Evolutionary conservation across 2,797 vertebrate genomes (phyloP), one percentile per base, ranked within the genome.

Genomic region (Taenioides sp.): DNA sequence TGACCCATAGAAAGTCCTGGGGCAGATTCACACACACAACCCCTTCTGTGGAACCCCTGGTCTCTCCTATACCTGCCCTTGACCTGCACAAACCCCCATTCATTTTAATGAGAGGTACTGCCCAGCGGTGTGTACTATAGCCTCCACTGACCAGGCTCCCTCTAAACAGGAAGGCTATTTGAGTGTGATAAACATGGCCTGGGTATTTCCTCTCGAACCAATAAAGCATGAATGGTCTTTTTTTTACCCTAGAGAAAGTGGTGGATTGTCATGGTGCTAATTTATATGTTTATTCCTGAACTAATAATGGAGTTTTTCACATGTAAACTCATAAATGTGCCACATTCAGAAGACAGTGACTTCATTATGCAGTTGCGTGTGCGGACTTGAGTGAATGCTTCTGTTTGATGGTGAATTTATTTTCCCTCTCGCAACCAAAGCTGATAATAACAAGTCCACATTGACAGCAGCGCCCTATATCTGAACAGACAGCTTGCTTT

Each of bases 61-160:
- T 87, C 86, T 89, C 78, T 40, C 31, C 78, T 74, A 79, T 87
- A 88, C 72, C 83, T 82, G 79, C 72, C 84, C 85, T 80, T 90
- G 89, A 92, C 86, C 84, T 78, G 82, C 87, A 91, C 86, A 87
- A 82, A 73, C 76, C 82, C 78, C 80, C 82, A 92, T 93, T 93
- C 83, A 93, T 86, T 84, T 90, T 88, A 87, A 92, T 91, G 81
- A 86, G 82, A 69, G 78, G 61, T 78, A 76, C 71, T 72, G 72
- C 72, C 70, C 72, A 66, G 67, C 76, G 76, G 70, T 72, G 70
- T 47, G 28, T 54, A 63, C 67, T 74, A 14, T 40, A 67, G 71
- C 72, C 54, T 65, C 80, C 75, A 55, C 76, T 62, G 78, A 78
- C 78, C 77, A 71, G 40, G 65, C 65, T 71, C 52, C 80, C 82